phyloP scores from a whole-genome alignment of 2,113 vertebrate genomes.

The Puffinus mauretanicus region DNA sequence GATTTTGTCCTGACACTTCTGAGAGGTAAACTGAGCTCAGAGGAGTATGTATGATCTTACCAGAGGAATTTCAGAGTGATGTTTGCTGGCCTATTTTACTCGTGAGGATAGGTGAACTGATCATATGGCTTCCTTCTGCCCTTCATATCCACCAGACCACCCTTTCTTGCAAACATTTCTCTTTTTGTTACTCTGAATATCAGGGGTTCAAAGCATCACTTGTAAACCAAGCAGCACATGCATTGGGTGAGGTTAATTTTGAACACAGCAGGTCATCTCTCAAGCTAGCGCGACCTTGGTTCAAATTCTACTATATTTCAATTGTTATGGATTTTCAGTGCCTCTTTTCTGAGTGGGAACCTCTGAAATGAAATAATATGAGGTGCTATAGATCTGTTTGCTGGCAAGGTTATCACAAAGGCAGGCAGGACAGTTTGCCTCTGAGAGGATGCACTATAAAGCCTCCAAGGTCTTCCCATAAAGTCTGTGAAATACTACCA shows the following conservation, averaged over 20 bases:
- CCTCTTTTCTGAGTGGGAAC: constrained; percentile 48
- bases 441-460: neutral
- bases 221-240: neutral
- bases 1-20: neutral
- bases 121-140: neutral
- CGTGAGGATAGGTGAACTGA: neutral
- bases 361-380: constrained; percentile 33
- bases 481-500: neutral
- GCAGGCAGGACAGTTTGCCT: neutral
- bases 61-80: neutral
- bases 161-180: neutral
- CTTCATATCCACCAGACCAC: neutral
- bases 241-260: neutral
- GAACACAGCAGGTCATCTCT: neutral
- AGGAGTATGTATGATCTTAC: neutral
- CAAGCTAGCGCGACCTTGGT: neutral
- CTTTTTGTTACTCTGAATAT: neutral
- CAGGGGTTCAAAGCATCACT: neutral
- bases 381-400: constrained; percentile 48
- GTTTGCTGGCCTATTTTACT: neutral
- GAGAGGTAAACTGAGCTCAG: neutral
- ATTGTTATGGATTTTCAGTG: constrained; percentile 49
- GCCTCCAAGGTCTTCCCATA: neutral
- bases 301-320: constrained; percentile 51
- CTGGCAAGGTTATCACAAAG: constrained; percentile 52